A percentile compares a stretch with the other conserved stretches of the same genome.
These are phyloP conservation scores for Andrena hattorfiana DNA, from an alignment of 2,888 invertebrate genomes.

Conservation along the genomic window DNA sequence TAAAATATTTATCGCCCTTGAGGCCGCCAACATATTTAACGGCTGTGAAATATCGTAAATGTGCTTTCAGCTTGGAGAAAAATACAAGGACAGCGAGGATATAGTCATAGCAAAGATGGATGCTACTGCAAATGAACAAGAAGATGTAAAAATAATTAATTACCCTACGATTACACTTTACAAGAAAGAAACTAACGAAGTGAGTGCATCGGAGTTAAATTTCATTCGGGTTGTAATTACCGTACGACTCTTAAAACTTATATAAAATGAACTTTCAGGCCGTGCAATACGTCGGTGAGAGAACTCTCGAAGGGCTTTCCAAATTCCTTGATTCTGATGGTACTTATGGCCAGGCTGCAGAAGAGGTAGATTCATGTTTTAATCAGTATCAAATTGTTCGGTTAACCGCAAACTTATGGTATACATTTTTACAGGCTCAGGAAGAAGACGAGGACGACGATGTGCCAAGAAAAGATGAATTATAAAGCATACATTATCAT, in stretches of 20 bases:
- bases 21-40: neutral
- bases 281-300: constrained; percentile 97
- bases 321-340: constrained; percentile 98
- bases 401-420: neutral
- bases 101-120: constrained; percentile 99
- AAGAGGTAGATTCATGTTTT: constrained; percentile 85
- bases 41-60: neutral
- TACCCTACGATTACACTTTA: constrained; percentile 98
- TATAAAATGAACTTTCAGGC: constrained; percentile 82
- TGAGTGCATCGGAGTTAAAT: constrained; percentile 77
- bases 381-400: neutral
- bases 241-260: neutral
- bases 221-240: neutral
- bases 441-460: constrained; percentile 91
- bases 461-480: constrained; percentile 91
- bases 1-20: neutral
- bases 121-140: constrained; percentile 98
- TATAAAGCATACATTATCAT: constrained; percentile 86
- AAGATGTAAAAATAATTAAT: constrained; percentile 96
- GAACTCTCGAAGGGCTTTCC: constrained; percentile 96
- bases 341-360: constrained; percentile 90
- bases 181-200: constrained; percentile 96
- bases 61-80: constrained; percentile 92
- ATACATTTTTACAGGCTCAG: constrained; percentile 84
- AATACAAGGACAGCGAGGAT: constrained; percentile 93